A percentile compares a stretch with the other conserved stretches of the same genome.
phyloP scores from a whole-genome alignment of 2,797 vertebrate species.

The Acrossocheilus fasciatus region DNA sequence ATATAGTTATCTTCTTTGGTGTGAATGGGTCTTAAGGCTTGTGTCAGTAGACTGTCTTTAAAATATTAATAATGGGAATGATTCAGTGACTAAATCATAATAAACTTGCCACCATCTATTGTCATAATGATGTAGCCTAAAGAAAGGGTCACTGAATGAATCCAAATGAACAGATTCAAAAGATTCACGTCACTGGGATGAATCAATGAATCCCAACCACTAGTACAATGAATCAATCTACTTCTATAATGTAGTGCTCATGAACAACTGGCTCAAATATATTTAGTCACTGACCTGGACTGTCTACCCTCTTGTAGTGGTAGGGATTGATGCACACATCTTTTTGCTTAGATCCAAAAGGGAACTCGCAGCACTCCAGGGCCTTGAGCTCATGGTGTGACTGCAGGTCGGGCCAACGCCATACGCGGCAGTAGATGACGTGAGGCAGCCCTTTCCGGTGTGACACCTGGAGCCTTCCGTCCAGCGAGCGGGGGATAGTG shows the following conservation, averaged over 20 bases:
- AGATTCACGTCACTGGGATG: background rate
- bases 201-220: background rate
- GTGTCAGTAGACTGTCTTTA: background rate
- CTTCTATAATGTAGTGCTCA: too few relatives aligned
- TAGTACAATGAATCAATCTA: background rate
- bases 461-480: conserved; percentile 94
- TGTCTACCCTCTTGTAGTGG: conserved; percentile 97
- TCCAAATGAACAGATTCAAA: background rate
- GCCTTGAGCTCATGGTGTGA: conserved; percentile 98
- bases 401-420: conserved; percentile 98
- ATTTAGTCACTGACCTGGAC: conserved; percentile 85
- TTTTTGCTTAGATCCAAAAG: conserved; percentile 97
- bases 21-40: background rate
- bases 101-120: background rate
- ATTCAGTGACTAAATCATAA: background rate
- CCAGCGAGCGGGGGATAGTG: conserved; percentile 94
- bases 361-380: conserved; percentile 96
- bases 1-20: background rate
- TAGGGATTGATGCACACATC: conserved; percentile 99
- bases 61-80: background rate
- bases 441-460: conserved; percentile 95
- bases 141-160: background rate
- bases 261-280: background rate
- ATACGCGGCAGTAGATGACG: conserved; percentile 95
- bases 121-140: background rate